These are phyloP conservation scores for Glossophaga mutica DNA, from an alignment of 2,797 vertebrate genomes.

Conservation along the genomic window DNA sequence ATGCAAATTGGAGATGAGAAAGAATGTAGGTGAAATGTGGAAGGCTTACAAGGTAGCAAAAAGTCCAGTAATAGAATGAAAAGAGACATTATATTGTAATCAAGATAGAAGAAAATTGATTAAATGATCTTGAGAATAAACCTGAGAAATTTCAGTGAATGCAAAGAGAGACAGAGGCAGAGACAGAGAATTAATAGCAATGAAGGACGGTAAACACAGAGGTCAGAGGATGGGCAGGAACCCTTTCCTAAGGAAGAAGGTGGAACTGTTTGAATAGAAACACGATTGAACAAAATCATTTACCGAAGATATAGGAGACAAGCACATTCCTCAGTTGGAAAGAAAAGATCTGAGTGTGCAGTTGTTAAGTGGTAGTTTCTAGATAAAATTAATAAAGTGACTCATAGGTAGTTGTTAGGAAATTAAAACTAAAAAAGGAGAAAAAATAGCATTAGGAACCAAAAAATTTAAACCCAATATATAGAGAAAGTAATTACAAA, in stretches of 20 bases:
- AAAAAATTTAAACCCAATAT: constrained; percentile 3
- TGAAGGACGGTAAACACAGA: neutral
- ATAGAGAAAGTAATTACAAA: neutral
- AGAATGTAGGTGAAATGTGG: neutral
- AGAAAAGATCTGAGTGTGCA: neutral
- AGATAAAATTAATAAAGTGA: constrained; percentile 7
- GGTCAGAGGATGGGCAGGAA: neutral
- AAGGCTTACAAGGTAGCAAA: neutral
- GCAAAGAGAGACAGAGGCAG: neutral
- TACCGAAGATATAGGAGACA: neutral
- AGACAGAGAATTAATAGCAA: neutral
- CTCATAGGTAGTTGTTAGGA: neutral
- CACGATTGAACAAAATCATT: neutral
- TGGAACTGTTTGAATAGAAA: neutral
- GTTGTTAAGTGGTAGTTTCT: neutral
- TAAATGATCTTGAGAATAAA: neutral
- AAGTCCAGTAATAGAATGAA: neutral
- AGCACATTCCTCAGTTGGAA: neutral
- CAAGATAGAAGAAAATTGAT: neutral
- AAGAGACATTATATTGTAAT: neutral
- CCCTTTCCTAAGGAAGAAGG: neutral
- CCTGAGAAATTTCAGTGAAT: neutral
- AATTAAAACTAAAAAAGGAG: neutral
- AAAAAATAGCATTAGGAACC: neutral
- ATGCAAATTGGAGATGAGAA: neutral